Evolutionary conservation across 92 coral and sea anemone species (phyloP), one percentile per base, ranked within the genome.

Genomic region (Paragorgia papillata): DNA sequence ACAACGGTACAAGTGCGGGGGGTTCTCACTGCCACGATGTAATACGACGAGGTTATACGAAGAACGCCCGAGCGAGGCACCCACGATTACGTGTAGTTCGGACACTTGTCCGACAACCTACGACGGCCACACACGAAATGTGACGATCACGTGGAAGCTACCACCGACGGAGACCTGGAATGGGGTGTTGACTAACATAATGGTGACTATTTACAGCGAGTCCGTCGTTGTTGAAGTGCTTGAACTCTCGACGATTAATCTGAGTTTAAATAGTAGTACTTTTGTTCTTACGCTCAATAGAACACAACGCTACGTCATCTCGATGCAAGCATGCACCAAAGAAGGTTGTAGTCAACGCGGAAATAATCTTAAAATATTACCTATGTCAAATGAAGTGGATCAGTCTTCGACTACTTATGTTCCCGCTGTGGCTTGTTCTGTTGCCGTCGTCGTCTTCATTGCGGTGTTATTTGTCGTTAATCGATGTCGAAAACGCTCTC

Each of bases 301-400:
- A 37, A 33, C 30, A 9, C 34, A 18, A 14, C 6, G 39, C 20
- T 71, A 71, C 17, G 26, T 20, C 10, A 17, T 55, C 1, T 9
- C 57, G 2, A 30, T 71, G 41, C 48, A 54, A 55, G 63, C 43
- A 2, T 71, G 78, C 24, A 71, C 53, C 29, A 8, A 19, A 21
- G 65, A 33, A 20, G 78, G 78, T 1, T 71, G 78, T 17, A 71
- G 78, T 21, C 39, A 39, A 13, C 2, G 13, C 7, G 57, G 78
- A 2, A 32, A 55, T 19, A 35, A 51, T 2, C 50, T 71, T 2
- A 18, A 55, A 71, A 21, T 71, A 19, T 46, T 46, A 7, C 14
- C n/a, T 46, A 5, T 5, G 43, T 15, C 53, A 46, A 46, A 46
- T 9, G 15, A 15, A 15, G n/a, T 6, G 15, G 7, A 9, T 4